Evolutionary conservation across 1,140 invertebrate species (phyloP), one percentile per base, ranked within the genome.

Genomic region (Palaemon carinicauda): DNA sequence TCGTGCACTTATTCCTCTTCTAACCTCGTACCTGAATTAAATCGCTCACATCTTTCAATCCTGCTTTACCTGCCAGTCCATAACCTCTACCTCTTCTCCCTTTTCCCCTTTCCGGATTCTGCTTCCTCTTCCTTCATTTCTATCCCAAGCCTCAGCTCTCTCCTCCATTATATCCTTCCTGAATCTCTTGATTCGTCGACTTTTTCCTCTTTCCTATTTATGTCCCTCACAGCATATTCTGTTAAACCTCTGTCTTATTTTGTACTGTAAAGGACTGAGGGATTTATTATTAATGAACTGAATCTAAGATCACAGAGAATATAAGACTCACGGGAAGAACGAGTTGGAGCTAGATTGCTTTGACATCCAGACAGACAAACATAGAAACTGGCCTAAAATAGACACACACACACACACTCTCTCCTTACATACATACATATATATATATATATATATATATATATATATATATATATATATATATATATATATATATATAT

Each of bases 21-120:
- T 41, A 33, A 14, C 21, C 74, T 29, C 24, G 3, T 50, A 17
- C 74, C 50, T 17, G 12, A 12, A 17, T 3, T 77, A 10, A 17
- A 14, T 41, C 29, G 19, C 56, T 60, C 7, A 21, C 56, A 21
- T 27, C 24, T 27, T 60, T 27, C 24, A 21, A 21, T 27, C 17
- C 56, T 15, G 19, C 50, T 24, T 41, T 33, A 17, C 74, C 21
- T 24, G 21, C 50, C 14, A 2, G 21, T 27, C 54, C 77, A 29
- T 52, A 54, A 51, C 56, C 53, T 80, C 77, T 80, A 21, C 56
- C 53, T 80, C 53, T 80, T n/a, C 53, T 79, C 51, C 54, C 51
- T 54, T 51, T 79, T 51, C 56, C 77, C 29, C 77, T 80, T 24
- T 80, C 51, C 56, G n/a, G n/a, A n/a, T n/a, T n/a, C n/a, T n/a